Percentiles rank a stretch among this genome's conserved stretches.
Evolutionary conservation across 1,140 invertebrate species (phyloP).

Genomic region (Conopomorpha cramerella): DNA sequence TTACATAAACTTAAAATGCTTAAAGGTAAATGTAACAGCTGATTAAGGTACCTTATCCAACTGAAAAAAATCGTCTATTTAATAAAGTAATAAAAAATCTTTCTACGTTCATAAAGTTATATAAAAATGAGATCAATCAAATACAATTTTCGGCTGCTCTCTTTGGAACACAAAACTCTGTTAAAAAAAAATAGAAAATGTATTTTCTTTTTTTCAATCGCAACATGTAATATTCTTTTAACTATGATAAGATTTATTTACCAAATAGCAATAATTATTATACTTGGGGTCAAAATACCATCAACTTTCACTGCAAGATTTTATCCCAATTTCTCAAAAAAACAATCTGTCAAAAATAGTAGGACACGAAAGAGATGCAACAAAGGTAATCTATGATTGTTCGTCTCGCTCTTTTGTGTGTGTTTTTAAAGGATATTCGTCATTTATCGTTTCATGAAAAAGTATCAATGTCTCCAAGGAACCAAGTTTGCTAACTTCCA

Average conservation of each 20-base stretch:
- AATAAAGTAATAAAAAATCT: constrained; percentile 22
- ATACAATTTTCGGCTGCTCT: constrained; percentile 55
- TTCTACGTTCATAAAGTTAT: constrained; percentile 42
- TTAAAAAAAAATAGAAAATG: constrained; percentile 23
- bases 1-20: neutral
- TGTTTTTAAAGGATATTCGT: too few species aligned
- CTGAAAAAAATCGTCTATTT: constrained; percentile 12
- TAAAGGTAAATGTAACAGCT: constrained; percentile 13
- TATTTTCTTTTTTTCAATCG: neutral
- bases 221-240: neutral
- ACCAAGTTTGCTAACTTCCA: too few species aligned
- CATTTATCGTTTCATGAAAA: too few species aligned
- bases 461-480: too few species aligned
- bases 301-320: constrained; percentile 13
- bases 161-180: constrained; percentile 59
- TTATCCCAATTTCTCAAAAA: too few species aligned
- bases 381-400: too few species aligned
- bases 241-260: neutral
- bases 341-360: neutral
- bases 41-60: too few species aligned
- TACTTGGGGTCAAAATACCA: constrained; percentile 20
- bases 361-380: too few species aligned
- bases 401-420: too few species aligned
- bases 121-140: constrained; percentile 56
- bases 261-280: neutral